A percentile compares a stretch with the other conserved stretches of the same genome.
Conservation (phyloP, 2,797 vertebrate species). For the Epinephelus malabaricus region DNA sequence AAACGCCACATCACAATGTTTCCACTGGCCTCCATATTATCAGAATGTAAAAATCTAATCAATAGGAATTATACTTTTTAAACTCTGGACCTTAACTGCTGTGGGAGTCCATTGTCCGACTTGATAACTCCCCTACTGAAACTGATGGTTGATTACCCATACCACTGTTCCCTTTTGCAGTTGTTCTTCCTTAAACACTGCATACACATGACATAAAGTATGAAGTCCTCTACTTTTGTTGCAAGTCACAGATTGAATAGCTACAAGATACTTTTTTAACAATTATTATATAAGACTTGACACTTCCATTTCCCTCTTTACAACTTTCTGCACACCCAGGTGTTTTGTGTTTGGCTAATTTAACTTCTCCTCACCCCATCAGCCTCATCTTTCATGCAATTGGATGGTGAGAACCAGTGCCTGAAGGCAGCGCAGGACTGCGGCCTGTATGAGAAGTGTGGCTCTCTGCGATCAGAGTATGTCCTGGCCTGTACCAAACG, state of each 20-base stretch:
- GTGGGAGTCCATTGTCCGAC: conserved; percentile 7
- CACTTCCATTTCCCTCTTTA: neutral
- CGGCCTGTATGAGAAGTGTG: conserved; percentile 91
- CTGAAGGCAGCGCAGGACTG: conserved; percentile 92
- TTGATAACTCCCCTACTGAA: neutral
- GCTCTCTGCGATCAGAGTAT: conserved; percentile 91
- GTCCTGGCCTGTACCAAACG: conserved; percentile 89
- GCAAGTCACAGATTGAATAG: neutral
- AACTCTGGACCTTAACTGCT: conserved; percentile 1
- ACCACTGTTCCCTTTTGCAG: neutral
- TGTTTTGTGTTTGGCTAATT: conserved; percentile 1
- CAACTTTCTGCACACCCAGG: neutral
- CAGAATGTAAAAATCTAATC: conserved; percentile 12
- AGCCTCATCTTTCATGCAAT: conserved; percentile 82
- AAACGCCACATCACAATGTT: neutral
- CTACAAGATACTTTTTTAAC: neutral
- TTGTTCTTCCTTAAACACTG: neutral
- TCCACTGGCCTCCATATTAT: neutral
- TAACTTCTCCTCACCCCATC: neutral
- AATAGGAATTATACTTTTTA: neutral
- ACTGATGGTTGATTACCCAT: conserved; percentile 20
- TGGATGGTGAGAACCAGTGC: conserved; percentile 89
- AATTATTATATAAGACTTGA: neutral
- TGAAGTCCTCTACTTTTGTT: neutral
- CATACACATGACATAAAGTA: neutral